Evolutionary conservation across 1,140 invertebrate species (phyloP).

Genomic region (Venustaconcha ellipsiformis): DNA sequence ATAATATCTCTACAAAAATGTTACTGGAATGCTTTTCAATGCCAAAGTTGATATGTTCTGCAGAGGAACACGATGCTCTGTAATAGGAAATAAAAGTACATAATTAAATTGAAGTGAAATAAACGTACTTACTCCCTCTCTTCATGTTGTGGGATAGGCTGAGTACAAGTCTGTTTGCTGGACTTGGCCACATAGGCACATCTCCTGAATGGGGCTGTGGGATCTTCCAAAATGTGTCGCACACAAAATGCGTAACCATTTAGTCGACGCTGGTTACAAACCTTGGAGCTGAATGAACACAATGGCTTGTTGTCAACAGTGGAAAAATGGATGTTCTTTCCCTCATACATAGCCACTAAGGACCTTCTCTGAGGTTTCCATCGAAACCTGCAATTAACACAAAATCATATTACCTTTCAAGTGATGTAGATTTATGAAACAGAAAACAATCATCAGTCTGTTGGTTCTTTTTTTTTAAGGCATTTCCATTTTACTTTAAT

Average conservation of each 20-base stretch:
- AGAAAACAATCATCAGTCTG: not conserved
- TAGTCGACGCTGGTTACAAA: slow-evolving; percentile 71
- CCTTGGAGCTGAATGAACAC: slow-evolving; percentile 71
- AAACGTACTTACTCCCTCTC: slow-evolving; percentile 65
- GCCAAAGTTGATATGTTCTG: too few relatives aligned
- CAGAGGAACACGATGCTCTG: too few relatives aligned
- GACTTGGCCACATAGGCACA: slow-evolving; percentile 69
- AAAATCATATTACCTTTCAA: not conserved
- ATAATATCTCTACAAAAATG: too few relatives aligned
- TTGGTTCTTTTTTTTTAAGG: not conserved
- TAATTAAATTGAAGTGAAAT: too few relatives aligned
- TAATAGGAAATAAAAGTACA: too few relatives aligned
- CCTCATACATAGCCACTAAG: slow-evolving; percentile 70
- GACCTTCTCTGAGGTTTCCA: slow-evolving; percentile 17
- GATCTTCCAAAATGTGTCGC: slow-evolving; percentile 69
- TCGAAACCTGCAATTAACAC: slow-evolving; percentile 15
- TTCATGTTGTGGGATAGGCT: slow-evolving; percentile 70
- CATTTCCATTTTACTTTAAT: not conserved
- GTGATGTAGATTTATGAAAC: slow-evolving; percentile 7
- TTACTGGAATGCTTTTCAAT: too few relatives aligned
- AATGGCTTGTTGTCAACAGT: slow-evolving; percentile 71
- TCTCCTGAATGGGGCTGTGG: slow-evolving; percentile 68
- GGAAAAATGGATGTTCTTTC: slow-evolving; percentile 73
- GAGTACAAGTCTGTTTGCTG: slow-evolving; percentile 69
- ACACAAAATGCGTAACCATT: slow-evolving; percentile 73